These are phyloP conservation scores for Centrocercus urophasianus DNA, from an alignment of 2,113 vertebrate genomes.

Conservation along the genomic window DNA sequence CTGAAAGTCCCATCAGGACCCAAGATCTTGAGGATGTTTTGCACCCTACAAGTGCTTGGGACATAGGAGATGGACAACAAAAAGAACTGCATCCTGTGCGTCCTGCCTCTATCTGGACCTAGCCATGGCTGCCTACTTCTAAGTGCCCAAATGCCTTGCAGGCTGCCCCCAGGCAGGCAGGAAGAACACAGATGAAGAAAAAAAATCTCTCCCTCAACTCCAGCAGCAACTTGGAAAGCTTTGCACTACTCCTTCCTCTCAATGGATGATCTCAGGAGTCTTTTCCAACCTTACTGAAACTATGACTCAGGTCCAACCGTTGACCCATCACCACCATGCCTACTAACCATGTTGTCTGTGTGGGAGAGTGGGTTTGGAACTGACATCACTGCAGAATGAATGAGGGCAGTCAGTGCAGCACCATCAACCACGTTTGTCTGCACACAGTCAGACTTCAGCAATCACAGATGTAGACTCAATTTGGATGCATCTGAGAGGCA, in stretches of 20 bases:
- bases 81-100: background rate
- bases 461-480: background rate
- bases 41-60: background rate
- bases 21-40: background rate
- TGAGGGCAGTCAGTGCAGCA: too few species aligned
- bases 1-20: background rate
- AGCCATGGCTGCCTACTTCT: background rate
- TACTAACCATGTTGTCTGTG: too few species aligned
- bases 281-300: too few species aligned
- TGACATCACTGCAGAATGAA: background rate
- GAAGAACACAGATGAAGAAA: background rate
- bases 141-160: background rate
- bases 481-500: background rate
- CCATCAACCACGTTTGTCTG: background rate
- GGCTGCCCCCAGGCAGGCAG: background rate
- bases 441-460: background rate
- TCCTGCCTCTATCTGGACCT: background rate
- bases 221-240: background rate
- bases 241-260: fast-evolving
- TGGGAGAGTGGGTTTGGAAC: background rate
- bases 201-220: background rate
- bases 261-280: too few species aligned
- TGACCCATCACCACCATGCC: too few species aligned
- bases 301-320: too few species aligned
- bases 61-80: too few species aligned